phyloP scores from a whole-genome alignment of 2,797 vertebrate genomes.

The Pantherophis vulpinus region DNA sequence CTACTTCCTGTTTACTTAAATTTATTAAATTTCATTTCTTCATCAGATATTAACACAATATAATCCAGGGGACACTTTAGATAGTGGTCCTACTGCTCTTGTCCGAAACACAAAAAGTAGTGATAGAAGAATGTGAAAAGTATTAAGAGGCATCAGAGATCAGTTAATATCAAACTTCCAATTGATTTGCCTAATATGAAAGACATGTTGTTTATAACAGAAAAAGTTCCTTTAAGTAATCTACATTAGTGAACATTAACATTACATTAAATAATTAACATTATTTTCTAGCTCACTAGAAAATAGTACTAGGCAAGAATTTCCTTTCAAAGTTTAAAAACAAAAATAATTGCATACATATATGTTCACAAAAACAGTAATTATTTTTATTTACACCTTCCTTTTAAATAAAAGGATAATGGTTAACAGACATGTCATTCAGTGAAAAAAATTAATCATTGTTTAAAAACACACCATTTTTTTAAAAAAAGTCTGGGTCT shows the following conservation, averaged over 20 bases:
- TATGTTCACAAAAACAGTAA: neutral
- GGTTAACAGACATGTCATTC: neutral
- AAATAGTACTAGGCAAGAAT: neutral
- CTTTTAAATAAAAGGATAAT: conserved; percentile 15
- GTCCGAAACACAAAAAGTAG: neutral
- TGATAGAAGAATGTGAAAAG: neutral
- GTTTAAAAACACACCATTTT: neutral
- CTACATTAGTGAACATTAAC: conserved; percentile 22
- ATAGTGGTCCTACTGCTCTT: neutral
- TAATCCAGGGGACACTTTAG: neutral
- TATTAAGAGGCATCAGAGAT: neutral
- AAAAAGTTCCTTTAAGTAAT: conserved; percentile 11
- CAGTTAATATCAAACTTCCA: neutral
- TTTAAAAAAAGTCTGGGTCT: neutral
- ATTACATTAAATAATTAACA: neutral
- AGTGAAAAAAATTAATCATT: neutral
- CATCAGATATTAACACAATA: neutral
- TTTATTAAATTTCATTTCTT: neutral
- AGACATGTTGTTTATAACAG: conserved; percentile 3
- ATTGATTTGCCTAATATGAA: neutral
- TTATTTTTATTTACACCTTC: conserved; percentile 13
- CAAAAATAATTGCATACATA: neutral
- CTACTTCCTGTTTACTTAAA: neutral
- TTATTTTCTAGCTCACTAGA: conserved; percentile 1
- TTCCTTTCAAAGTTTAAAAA: neutral